Evolutionary conservation across 2,797 vertebrate species (phyloP), one percentile per base, ranked within the genome.

Genomic region (Micropoecilia bifurca): DNA sequence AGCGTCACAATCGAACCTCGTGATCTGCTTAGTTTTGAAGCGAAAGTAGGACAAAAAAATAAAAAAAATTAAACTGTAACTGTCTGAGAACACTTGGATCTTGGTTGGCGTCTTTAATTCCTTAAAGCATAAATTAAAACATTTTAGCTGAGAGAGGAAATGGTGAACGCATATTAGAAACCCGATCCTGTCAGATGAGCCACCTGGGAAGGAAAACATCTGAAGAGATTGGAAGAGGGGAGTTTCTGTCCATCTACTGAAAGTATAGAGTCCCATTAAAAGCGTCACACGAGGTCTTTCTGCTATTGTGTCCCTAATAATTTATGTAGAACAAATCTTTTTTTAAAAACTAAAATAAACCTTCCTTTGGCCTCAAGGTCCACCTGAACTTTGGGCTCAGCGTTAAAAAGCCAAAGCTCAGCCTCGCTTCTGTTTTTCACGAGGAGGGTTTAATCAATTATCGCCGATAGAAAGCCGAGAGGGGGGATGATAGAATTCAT

Each of bases 141-240:
- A 55, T 63, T 76, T 75, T 6, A 48, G 45, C 14, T 74, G 1
- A 28, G n/a, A n/a, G 13, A 55, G 5, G 59, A 76, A 78, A 48
- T 45, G 18, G 25, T 71, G 66, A 83, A 43, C 74, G 82, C 81
- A 59, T 73, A 48, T 3, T 66, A 74, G 90, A 92, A 91, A 94
- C 77, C 39, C 22, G 80, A 95, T 89, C 87, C 78, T 92, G 93
- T 93, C 88, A 94, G 83, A 63, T 87, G 91, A 95, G 88, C 88
- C 88, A 93, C 89, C 90, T 93, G 92, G 89, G 93, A 95, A 94
- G 85, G 74, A n/a, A 83, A 71, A 71, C 68, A 71, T 71, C 68
- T 71, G 86, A 88, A 90, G 79, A 84, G 85, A 76, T 72, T 81
- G 53, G 83, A 90, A 69, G 80, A 82, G 86, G 85, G 88, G 84